These are phyloP conservation scores for Liposcelis brunnea DNA, from an alignment of 2,888 invertebrate species.

Conservation along the genomic window DNA sequence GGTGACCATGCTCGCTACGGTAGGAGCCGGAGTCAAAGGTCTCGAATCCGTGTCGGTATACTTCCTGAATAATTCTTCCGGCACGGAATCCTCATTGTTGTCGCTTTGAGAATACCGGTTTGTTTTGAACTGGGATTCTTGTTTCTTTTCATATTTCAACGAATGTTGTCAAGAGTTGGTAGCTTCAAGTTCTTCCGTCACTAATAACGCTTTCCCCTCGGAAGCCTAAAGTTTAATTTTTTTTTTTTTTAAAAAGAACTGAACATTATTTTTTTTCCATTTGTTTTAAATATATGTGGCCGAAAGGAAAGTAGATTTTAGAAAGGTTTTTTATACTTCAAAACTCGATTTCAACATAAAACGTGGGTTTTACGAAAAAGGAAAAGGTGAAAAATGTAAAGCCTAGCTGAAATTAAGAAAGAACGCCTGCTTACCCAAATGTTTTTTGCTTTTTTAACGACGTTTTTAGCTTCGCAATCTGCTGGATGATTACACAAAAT, in stretches of 20 bases:
- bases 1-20: conserved; percentile 40
- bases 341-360: too few species aligned
- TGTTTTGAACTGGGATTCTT: too few species aligned
- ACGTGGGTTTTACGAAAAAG: too few species aligned
- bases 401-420: not conserved
- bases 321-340: too few species aligned
- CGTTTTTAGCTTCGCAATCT: conserved; percentile 50
- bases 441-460: conserved; percentile 52
- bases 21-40: conserved; percentile 63
- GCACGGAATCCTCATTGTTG: conserved; percentile 24
- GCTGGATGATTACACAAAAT: conserved; percentile 74
- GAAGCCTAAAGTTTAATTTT: not conserved
- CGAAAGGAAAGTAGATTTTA: too few species aligned
- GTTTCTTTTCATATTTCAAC: too few species aligned
- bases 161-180: too few species aligned
- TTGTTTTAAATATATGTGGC: too few species aligned
- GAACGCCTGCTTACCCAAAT: conserved; percentile 36
- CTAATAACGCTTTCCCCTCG: conserved; percentile 1
- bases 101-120: conserved; percentile 12
- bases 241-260: too few species aligned
- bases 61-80: conserved; percentile 30
- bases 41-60: conserved; percentile 75
- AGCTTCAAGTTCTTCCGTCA: too few species aligned
- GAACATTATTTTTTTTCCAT: too few species aligned
- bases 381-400: not conserved